A percentile compares a stretch with the other conserved stretches of the same genome.
Evolutionary conservation across 2,113 vertebrate species (phyloP).

Genomic region (Aplodontia rufa): DNA sequence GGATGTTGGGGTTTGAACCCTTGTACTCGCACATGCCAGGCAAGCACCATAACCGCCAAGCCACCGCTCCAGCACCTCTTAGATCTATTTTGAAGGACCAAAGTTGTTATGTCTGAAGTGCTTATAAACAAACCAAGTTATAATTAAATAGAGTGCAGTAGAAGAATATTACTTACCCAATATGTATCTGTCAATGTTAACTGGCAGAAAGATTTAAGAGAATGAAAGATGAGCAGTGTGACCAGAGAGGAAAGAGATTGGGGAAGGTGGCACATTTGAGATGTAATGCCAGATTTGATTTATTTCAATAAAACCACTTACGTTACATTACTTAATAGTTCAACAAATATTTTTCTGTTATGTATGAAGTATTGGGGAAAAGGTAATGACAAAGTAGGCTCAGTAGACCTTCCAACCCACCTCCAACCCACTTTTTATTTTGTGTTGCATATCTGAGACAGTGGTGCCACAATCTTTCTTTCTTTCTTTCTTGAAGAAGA

Average conservation of each 20-base stretch:
- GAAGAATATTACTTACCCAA: background rate
- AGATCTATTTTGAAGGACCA: background rate
- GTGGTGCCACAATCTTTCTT: background rate
- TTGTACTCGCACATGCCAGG: too few species aligned
- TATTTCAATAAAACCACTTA: constrained; percentile 30
- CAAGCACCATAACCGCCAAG: too few species aligned
- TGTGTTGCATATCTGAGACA: background rate
- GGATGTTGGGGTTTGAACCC: too few species aligned
- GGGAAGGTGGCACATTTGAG: background rate
- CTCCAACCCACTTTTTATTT: constrained; percentile 51
- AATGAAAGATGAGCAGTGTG: background rate
- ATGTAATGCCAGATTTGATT: background rate
- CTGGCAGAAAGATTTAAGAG: background rate
- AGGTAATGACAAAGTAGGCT: background rate
- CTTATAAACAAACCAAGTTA: constrained; percentile 41
- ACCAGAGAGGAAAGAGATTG: background rate
- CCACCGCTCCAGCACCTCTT: too few species aligned
- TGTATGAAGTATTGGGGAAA: background rate
- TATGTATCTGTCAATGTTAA: background rate
- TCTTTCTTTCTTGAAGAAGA: background rate
- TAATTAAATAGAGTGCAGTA: background rate
- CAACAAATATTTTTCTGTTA: background rate
- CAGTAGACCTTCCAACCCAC: background rate
- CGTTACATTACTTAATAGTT: constrained; percentile 1
- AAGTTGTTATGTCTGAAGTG: background rate